Percentiles rank a stretch among this genome's conserved stretches.
Evolutionary conservation across 2,113 vertebrate species (phyloP).

Genomic region (Chamaetylas fuelleborni): DNA sequence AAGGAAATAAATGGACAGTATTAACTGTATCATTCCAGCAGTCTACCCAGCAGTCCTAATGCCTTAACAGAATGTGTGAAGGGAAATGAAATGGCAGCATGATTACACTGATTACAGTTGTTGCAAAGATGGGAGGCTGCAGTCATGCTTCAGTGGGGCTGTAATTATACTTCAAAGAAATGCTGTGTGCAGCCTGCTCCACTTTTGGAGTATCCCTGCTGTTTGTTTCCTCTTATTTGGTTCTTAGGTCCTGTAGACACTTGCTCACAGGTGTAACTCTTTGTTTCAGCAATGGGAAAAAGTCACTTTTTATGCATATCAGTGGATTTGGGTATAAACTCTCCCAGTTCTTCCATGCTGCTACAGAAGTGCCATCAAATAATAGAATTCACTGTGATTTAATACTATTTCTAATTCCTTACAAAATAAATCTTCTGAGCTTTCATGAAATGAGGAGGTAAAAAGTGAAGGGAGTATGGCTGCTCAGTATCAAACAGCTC

Average conservation of each 20-base stretch:
- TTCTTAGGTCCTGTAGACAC: neutral
- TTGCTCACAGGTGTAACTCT: neutral
- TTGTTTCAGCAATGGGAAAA: neutral
- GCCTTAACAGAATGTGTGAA: conserved; percentile 39
- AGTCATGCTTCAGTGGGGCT: conserved; percentile 67
- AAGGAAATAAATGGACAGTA: conserved; percentile 57
- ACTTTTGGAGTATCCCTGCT: conserved; percentile 24
- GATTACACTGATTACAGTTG: conserved; percentile 70
- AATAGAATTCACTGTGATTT: neutral
- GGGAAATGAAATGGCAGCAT: conserved; percentile 66
- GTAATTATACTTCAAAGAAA: conserved; percentile 67
- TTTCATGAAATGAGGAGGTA: conserved; percentile 8
- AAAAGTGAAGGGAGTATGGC: conserved; percentile 6
- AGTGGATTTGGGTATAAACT: neutral
- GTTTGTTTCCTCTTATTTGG: conserved; percentile 56
- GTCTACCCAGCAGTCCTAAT: conserved; percentile 39
- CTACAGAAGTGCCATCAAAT: neutral
- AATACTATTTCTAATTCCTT: neutral
- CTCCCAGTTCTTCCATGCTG: neutral
- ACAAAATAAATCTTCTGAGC: neutral
- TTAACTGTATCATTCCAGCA: conserved; percentile 59
- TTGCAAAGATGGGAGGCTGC: conserved; percentile 59
- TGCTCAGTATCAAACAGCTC: conserved; percentile 3
- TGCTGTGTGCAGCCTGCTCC: neutral
- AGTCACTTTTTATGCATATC: neutral